These are phyloP conservation scores for Lasius platythorax DNA, from an alignment of 2,888 invertebrate genomes.

Conservation along the genomic window DNA sequence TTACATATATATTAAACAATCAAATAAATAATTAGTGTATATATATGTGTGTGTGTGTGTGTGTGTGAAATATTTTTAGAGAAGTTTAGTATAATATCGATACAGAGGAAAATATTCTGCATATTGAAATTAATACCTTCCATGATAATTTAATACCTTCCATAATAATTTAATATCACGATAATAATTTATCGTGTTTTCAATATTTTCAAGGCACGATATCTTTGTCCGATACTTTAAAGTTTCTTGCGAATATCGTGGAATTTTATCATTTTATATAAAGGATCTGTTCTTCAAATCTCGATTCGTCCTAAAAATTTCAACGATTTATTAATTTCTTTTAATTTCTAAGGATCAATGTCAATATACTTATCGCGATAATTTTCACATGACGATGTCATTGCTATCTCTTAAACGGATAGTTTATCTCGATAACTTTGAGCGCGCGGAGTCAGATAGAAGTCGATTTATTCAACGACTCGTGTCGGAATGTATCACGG, in stretches of 20 bases:
- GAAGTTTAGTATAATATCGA: neutral
- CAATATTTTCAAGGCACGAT: neutral
- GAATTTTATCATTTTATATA: neutral
- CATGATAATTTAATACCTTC: too few species aligned
- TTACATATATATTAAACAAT: neutral
- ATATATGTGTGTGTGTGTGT: too few species aligned
- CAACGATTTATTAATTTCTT: neutral
- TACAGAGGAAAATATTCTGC: neutral
- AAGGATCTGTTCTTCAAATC: neutral
- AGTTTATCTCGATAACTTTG: conserved; percentile 4
- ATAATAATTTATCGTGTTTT: neutral
- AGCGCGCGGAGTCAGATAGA: neutral
- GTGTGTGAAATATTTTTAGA: too few species aligned
- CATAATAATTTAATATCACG: neutral
- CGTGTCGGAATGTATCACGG: conserved; percentile 2
- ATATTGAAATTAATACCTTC: too few species aligned
- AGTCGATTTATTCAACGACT: neutral
- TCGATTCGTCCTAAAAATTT: neutral
- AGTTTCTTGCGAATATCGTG: neutral
- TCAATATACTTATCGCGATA: neutral
- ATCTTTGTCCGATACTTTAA: neutral
- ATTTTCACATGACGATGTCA: too few species aligned
- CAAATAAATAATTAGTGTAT: neutral
- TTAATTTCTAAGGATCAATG: neutral
- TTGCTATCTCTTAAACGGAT: neutral